phyloP scores from a whole-genome alignment of 2,888 invertebrate genomes.

The Catocala fraxini region DNA sequence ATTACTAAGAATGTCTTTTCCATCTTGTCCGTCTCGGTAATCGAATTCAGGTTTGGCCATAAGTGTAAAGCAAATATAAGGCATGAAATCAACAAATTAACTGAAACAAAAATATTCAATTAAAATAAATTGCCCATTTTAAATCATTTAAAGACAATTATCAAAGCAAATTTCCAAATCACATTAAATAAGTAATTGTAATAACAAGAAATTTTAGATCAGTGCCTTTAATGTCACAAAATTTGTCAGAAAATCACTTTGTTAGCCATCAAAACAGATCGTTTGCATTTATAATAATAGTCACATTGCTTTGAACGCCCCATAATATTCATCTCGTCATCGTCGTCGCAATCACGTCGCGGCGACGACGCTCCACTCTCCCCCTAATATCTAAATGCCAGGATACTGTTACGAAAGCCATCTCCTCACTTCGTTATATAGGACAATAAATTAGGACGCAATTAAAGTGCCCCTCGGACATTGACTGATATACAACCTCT shows the following conservation, averaged over 20 bases:
- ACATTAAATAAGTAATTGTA: background rate
- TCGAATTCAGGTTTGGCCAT: too few species aligned
- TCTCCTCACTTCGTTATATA: slow-evolving; percentile 49
- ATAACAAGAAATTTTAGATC: background rate
- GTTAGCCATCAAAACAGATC: slow-evolving; percentile 21
- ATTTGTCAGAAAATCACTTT: slow-evolving; percentile 8
- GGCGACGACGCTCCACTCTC: slow-evolving; percentile 19
- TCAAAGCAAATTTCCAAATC: background rate
- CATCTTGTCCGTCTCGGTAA: too few species aligned
- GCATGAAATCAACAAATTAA: too few species aligned
- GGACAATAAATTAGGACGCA: slow-evolving; percentile 76
- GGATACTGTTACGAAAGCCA: slow-evolving; percentile 41
- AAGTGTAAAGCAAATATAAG: too few species aligned
- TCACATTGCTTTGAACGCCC: slow-evolving; percentile 19
- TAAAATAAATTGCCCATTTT: too few species aligned
- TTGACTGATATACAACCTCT: slow-evolving; percentile 84
- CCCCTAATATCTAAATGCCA: slow-evolving; percentile 46
- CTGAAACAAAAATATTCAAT: too few species aligned
- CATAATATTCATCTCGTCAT: slow-evolving; percentile 34
- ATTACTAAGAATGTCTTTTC: too few species aligned
- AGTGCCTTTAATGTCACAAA: background rate
- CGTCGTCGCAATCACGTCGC: slow-evolving; percentile 42
- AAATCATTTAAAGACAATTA: background rate
- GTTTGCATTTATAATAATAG: slow-evolving; percentile 16
- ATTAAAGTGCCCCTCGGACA: slow-evolving; percentile 80